Percentiles rank a stretch among this genome's conserved stretches.
Evolutionary conservation across 1,140 invertebrate species (phyloP).

Genomic region (Drosophila nannoptera): DNA sequence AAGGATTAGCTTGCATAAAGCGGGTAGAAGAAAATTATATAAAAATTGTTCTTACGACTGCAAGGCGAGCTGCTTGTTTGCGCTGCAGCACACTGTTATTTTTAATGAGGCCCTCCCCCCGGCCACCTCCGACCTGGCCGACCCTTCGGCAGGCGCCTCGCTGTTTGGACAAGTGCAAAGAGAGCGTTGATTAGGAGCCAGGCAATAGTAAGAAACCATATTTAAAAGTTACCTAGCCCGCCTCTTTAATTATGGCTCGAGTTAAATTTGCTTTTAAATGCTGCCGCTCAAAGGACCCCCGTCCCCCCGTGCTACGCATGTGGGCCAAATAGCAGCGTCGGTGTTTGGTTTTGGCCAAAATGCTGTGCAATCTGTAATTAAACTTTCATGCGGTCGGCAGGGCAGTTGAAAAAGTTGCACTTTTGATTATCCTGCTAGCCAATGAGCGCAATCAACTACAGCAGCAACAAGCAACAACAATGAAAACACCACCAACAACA

Average conservation of each 20-base stretch:
- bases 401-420: constrained; percentile 60
- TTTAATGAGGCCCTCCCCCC: constrained; percentile 58
- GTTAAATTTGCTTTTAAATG: constrained; percentile 54
- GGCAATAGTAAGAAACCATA: constrained; percentile 16
- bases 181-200: constrained; percentile 12
- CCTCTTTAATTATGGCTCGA: constrained; percentile 68
- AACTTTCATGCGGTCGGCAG: constrained; percentile 58
- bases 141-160: too few species aligned
- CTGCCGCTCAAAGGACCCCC: background rate
- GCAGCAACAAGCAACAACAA: background rate
- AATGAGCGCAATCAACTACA: constrained; percentile 66
- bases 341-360: constrained; percentile 15
- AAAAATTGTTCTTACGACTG: constrained; percentile 48
- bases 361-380: constrained; percentile 61
- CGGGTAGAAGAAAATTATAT: constrained; percentile 54
- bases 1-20: constrained; percentile 37
- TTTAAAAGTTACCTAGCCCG: constrained; percentile 36
- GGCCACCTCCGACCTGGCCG: background rate
- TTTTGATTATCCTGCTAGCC: constrained; percentile 72
- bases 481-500: constrained; percentile 15
- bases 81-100: constrained; percentile 38
- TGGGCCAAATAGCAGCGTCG: background rate
- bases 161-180: constrained; percentile 6
- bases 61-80: constrained; percentile 62
- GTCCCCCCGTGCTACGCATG: constrained; percentile 8